Base-by-base conservation (phyloP, 2,113 vertebrate species). In the Leptodactylus fuscus region DNA sequence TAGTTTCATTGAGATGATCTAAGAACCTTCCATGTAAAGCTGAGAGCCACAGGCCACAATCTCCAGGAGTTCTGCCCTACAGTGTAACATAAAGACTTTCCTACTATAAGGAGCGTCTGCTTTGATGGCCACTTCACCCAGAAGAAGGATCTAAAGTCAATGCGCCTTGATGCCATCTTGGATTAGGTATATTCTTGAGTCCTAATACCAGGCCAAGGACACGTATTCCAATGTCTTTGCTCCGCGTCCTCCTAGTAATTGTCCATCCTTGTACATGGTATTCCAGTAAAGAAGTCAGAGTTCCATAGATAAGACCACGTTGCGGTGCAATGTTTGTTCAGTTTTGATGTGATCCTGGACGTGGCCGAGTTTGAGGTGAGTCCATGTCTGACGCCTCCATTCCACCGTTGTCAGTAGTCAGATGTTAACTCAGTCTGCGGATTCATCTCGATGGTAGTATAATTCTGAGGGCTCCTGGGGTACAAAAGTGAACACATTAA, bases 401-500 rank as follows among this genome's bases (percentile, higher is more conserved):
- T 10, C 27, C 51, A 5, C 24, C 18, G 9, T 1, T 32, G 24
- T 87, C 36, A 88, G 38, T 88, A 89, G 5, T 87, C 88, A 36
- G 71, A 71, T 70, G 87, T 58, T 0, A 85, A 87, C 67, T 91
- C 87, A 27, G 70, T 1, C 0, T 1, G 0, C 29, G 89, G 81
- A 0, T 62, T 90, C 87, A 89, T 65, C 87, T 91, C 62, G 0
- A 90, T 92, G 83, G n/a, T 87, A 49, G 55, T 90, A 79, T 92
- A 89, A 75, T 83, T 88, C 8, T 24, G 81, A 10, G 89, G 76
- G 34, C 0, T 41, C 49, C 89, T 91, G 77, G 2, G 62, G 15
- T 15, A 53, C 2, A 83, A 87, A 89, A 87, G 29, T 10, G 80
- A 75, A 4, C 53, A 36, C 22, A 29, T 44, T 16, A 77, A 53